Conservation (phyloP, 2,888 invertebrate species). For the Ormyrus rosae region DNA sequence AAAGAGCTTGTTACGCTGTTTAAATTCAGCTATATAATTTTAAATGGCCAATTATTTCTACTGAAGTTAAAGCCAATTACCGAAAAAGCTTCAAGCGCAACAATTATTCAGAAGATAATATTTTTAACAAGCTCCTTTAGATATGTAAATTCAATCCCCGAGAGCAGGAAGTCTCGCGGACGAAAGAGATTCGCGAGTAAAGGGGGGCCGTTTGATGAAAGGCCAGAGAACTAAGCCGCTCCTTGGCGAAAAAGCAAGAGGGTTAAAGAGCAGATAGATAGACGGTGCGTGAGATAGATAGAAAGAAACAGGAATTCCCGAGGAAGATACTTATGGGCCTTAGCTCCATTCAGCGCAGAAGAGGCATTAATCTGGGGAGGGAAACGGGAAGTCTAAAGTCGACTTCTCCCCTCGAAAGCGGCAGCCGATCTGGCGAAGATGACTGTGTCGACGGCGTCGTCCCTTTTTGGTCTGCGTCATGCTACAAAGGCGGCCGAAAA, state of each 20-base stretch:
- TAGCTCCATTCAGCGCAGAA: slow-evolving; percentile 4
- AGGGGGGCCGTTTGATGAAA: not conserved
- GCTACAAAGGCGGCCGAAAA: no score
- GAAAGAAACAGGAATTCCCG: slow-evolving; percentile 17
- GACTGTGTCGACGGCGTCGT: slow-evolving; percentile 5
- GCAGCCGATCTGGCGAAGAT: not conserved
- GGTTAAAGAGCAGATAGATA: not conserved
- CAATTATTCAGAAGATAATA: no score
- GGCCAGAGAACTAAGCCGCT: not conserved
- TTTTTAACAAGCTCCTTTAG: not conserved
- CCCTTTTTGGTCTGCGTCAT: not conserved
- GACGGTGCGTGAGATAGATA: not conserved
- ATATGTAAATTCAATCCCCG: not conserved
- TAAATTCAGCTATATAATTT: no score
- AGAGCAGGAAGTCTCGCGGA: not conserved
- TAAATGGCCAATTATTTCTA: no score
- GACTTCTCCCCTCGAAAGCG: no score
- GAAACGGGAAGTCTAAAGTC: not conserved
- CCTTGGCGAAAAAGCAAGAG: not conserved
- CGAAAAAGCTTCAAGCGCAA: no score
- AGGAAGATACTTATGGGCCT: slow-evolving; percentile 21
- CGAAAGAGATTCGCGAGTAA: not conserved
- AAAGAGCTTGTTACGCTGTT: no score
- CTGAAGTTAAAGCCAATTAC: no score
- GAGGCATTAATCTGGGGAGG: not conserved